These are phyloP conservation scores for Polypterus senegalus DNA, from an alignment of 2,113 vertebrate genomes.

Conservation along the genomic window DNA sequence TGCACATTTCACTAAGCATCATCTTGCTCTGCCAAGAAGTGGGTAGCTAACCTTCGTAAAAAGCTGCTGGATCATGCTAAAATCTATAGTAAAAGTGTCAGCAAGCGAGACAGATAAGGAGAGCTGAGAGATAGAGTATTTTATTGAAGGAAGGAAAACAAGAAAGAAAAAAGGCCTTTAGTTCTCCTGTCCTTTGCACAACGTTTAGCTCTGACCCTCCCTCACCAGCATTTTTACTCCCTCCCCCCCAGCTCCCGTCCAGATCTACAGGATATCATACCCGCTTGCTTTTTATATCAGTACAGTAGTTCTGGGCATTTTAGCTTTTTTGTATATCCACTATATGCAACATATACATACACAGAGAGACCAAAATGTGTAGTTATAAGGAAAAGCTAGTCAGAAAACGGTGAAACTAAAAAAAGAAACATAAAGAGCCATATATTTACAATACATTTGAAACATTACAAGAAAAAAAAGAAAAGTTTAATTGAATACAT, in stretches of 20 bases:
- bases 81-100: slow-evolving; percentile 39
- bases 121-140: slow-evolving; percentile 29
- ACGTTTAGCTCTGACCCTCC: slow-evolving; percentile 92
- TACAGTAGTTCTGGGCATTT: slow-evolving; percentile 54
- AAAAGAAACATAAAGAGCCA: too few species aligned
- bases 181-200: slow-evolving; percentile 78
- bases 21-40: slow-evolving; percentile 42
- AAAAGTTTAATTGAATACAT: too few species aligned
- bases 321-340: slow-evolving; percentile 60
- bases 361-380: slow-evolving; percentile 27
- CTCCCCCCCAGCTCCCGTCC: slow-evolving; percentile 40
- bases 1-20: slow-evolving; percentile 49
- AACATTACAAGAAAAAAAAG: too few species aligned
- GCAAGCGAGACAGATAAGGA: slow-evolving; percentile 23
- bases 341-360: slow-evolving; percentile 39
- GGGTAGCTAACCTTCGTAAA: slow-evolving; percentile 56
- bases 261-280: slow-evolving; percentile 76
- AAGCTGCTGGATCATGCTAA: slow-evolving; percentile 38
- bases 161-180: slow-evolving; percentile 45
- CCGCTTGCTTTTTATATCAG: slow-evolving; percentile 70
- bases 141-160: slow-evolving; percentile 28
- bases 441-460: too few species aligned
- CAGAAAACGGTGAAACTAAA: too few species aligned
- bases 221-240: slow-evolving; percentile 62
- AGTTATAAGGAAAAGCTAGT: too few species aligned